These are phyloP conservation scores for Cetonia aurata DNA, from an alignment of 2,888 invertebrate species.

Conservation along the genomic window DNA sequence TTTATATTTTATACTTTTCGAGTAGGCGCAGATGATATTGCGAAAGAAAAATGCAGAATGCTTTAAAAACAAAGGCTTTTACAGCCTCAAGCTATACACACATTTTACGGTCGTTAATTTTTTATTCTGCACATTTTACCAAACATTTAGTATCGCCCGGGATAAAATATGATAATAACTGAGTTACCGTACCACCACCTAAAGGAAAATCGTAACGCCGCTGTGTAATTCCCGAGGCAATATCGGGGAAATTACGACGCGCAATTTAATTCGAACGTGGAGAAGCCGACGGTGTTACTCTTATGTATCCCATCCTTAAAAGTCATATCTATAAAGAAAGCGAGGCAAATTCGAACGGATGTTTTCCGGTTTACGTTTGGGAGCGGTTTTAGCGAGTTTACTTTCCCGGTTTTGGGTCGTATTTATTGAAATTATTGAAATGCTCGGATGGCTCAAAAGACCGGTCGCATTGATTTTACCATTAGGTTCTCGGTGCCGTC, in stretches of 20 bases:
- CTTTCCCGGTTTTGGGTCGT: background rate
- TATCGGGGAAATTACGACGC: constrained; percentile 1
- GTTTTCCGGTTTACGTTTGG: background rate
- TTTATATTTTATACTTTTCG: too few relatives aligned
- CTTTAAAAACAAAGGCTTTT: too few relatives aligned
- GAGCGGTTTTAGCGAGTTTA: background rate
- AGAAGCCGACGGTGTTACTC: background rate
- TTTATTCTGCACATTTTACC: too few relatives aligned
- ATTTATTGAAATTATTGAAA: constrained; percentile 29
- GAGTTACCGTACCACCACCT: background rate
- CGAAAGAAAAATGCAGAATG: too few relatives aligned
- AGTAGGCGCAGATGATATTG: too few relatives aligned
- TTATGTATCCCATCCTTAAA: background rate
- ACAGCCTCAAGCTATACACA: too few relatives aligned
- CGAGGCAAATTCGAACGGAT: constrained; percentile 4
- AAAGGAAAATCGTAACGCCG: background rate
- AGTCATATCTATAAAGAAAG: constrained; percentile 15
- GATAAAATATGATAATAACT: background rate
- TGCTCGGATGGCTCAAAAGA: background rate
- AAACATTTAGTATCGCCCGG: too few relatives aligned
- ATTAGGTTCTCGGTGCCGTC: constrained; percentile 5
- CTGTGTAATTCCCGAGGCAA: too few relatives aligned
- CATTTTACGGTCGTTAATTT: too few relatives aligned
- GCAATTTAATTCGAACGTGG: constrained; percentile 4
- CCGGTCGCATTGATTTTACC: constrained; percentile 24